Evolutionary conservation across 2,797 vertebrate species (phyloP), one percentile per base, ranked within the genome.

Genomic region (Acanthornis magna): DNA sequence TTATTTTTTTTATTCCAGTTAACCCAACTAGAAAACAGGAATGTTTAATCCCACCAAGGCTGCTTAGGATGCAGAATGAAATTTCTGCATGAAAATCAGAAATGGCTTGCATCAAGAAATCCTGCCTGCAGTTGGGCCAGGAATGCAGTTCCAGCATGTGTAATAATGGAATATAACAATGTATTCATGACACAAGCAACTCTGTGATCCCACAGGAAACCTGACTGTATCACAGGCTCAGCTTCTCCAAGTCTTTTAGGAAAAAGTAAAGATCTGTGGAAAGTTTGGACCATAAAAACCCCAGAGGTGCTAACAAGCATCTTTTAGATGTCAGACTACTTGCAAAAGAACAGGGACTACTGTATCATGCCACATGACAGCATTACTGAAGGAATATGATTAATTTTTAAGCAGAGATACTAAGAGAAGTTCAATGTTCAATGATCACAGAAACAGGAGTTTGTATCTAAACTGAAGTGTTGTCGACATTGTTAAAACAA

Each of bases 91-190:
- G 83, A 72, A 81, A 78, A 48, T 20, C 36, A 78, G 70, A 40
- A 92, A 32, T 11, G 23, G 34, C 12, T 62, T 7, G 1, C 16
- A 40, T 25, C n/a, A 60, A 10, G 40, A 78, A 68, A 78, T 36
- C 50, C 50, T 61, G 45, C 26, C 54, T 68, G n/a, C 38, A 34
- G 1, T 0, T 1, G 25, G n/a, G 15, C 38, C 10, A 7, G 3
- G 19, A 91, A 47, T 8, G 25, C 15, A 29, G 2, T 16, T 36
- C 42, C 55, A 71, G 51, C 21, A 32, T 0, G 4, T 2, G 1
- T 2, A 58, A 36, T 16, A 61, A 38, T 5, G 26, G 43, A 45
- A 57, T 29, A 14, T 3, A 65, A 76, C 38, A 27, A 38, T 1
- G 10, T 18, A 47, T 9, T 38, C 13, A 17, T 3, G 18, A 27